phyloP scores from a whole-genome alignment of 2,797 vertebrate genomes.

The Jordanella pulchra region DNA sequence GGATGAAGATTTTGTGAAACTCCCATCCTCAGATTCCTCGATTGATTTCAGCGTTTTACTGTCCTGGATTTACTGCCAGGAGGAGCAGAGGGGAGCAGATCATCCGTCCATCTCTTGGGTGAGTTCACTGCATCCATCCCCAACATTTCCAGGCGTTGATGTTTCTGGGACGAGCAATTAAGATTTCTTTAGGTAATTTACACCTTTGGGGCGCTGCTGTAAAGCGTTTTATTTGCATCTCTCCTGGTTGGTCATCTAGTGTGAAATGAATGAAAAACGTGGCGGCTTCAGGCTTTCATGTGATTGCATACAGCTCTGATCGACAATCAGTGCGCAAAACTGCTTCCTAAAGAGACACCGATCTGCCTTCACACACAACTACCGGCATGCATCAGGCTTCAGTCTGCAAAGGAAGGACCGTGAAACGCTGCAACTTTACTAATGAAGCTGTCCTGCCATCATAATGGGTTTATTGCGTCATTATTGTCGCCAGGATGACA shows the following conservation, averaged over 20 bases:
- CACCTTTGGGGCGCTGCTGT: conserved; percentile 11
- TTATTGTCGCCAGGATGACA: conserved; percentile 28
- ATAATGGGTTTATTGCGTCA: conserved; percentile 19
- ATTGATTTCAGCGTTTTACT: conserved; percentile 7
- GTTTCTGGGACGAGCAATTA: not conserved
- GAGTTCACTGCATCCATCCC: conserved; percentile 64
- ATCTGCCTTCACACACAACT: not conserved
- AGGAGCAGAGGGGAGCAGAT: conserved; percentile 64
- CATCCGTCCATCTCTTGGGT: conserved; percentile 76
- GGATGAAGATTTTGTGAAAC: conserved; percentile 62
- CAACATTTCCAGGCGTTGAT: conserved; percentile 26
- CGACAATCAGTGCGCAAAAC: not conserved
- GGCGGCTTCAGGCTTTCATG: conserved; percentile 27
- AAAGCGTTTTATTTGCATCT: conserved; percentile 11
- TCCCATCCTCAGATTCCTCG: conserved; percentile 6
- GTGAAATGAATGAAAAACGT: conserved; percentile 64
- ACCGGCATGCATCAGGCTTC: not conserved
- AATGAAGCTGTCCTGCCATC: not conserved
- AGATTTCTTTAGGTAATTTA: not conserved
- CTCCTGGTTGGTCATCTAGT: conserved; percentile 35
- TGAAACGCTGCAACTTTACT: conserved; percentile 28
- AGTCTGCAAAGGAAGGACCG: not conserved
- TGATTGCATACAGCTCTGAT: conserved; percentile 6
- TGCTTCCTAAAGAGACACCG: not conserved
- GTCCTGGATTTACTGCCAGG: conserved; percentile 80